Base-by-base conservation (phyloP, 2,113 vertebrate genomes). In the Egretta garzetta region DNA sequence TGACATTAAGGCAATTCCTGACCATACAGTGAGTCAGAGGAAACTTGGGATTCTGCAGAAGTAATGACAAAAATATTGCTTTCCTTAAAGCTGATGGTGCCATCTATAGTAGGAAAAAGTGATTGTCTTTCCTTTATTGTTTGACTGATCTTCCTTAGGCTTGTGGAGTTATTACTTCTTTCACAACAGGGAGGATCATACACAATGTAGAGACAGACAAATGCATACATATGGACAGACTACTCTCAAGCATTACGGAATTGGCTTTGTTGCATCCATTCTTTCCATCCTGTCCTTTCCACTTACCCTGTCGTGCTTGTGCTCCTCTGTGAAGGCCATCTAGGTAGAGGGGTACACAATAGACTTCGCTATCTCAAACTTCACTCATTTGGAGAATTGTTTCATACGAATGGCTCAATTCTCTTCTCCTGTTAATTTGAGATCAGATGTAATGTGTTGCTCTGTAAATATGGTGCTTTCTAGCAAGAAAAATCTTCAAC, bases 161-260 rank as follows among this genome's bases (percentile, higher is more conserved):
- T 77, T 68, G 26, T 0, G 0, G 19, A 53, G 28, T 92, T 92
- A 73, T 22, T 71, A 22, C 5, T 86, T 63, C 52, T 82, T 72
- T 83, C 67, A n/a, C 21, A 41, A 43, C 13, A 63, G 30, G 35
- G 39, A 66, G 30, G 39, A 17, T 76, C 39, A 64, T 43, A 43
- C 19, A 5, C 47, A 47, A 33, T 23, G 49, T 64, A 24, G 22
- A 79, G 75, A 32, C 24, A 60, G 59, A 62, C 3, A 77, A 39
- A 77, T 0, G 0, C 26, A 20, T 56, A 3, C 17, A 9, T 32
- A 73, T 2, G 19, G 60, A 26, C 41, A 55, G 32, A 8, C n/a
- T 37, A 7, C 21, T 82, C 33, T 24, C 50, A 20, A 71, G 11
- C 22, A 26, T 27, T 55, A 59, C 35, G 62, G 28, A 63, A 30